Evolutionary conservation across 2,113 vertebrate species (phyloP).

Genomic region (Colaptes auratus): DNA sequence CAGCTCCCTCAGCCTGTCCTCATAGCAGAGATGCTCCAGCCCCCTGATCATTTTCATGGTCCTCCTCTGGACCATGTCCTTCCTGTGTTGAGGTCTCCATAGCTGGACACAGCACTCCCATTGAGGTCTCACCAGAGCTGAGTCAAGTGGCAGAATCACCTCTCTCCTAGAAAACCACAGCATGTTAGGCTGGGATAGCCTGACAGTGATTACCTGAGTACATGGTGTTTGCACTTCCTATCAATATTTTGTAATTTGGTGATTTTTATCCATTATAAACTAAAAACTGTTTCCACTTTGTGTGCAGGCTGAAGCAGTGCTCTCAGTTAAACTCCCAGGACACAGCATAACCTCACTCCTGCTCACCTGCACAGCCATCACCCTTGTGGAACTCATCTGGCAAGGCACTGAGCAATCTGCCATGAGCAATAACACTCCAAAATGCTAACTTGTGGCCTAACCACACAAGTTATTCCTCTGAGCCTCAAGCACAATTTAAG

Average conservation of each 20-base stretch:
- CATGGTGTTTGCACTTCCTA: neutral
- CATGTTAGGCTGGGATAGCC: neutral
- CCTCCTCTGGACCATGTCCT: too few relatives aligned
- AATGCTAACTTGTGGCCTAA: neutral
- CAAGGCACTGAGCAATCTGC: neutral
- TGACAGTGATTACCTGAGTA: neutral
- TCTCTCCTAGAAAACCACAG: neutral
- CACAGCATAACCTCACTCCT: accelerated
- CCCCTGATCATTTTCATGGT: too few relatives aligned
- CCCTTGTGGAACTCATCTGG: neutral
- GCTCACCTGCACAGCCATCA: neutral
- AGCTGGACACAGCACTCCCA: too few relatives aligned
- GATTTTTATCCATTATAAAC: neutral
- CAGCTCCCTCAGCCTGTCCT: too few relatives aligned
- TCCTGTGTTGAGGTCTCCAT: too few relatives aligned
- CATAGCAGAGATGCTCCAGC: too few relatives aligned
- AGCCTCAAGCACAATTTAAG: neutral
- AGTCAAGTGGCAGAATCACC: too few relatives aligned
- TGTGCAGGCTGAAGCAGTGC: neutral
- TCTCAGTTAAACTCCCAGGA: neutral
- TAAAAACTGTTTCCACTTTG: neutral
- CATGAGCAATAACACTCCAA: neutral
- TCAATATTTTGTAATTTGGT: too few relatives aligned
- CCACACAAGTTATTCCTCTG: neutral
- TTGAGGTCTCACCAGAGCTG: too few relatives aligned